These are phyloP conservation scores for Erynnis tages DNA, from an alignment of 2,888 invertebrate species.

Conservation along the genomic window DNA sequence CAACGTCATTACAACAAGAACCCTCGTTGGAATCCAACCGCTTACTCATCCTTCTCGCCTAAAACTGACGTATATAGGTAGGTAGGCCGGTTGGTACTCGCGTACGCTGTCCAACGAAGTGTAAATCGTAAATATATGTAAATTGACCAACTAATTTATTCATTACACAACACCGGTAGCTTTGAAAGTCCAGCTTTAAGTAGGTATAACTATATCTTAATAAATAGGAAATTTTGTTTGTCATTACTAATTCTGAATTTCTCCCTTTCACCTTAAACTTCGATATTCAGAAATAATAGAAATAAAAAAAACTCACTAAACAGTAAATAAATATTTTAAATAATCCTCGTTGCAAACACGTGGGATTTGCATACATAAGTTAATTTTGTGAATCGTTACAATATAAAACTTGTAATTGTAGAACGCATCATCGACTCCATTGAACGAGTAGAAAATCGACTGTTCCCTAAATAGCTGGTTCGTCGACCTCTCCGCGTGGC, in stretches of 20 bases:
- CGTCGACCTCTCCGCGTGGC: conserved; percentile 58
- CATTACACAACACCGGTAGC: conserved; percentile 37
- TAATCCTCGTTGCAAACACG: no score
- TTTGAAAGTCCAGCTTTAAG: conserved; percentile 32
- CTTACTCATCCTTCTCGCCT: conserved; percentile 7
- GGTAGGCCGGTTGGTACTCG: no score
- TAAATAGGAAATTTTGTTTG: no score
- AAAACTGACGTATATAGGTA: conserved; percentile 16
- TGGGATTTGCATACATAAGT: no score
- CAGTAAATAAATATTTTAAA: no score
- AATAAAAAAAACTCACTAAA: no score
- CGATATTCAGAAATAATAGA: no score
- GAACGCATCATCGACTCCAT: conserved; percentile 18
- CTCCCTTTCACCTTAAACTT: no score
- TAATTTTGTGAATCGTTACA: no score
- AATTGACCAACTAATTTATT: conserved; percentile 30
- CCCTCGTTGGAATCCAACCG: conserved; percentile 8
- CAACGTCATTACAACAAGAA: conserved; percentile 1
- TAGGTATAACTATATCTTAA: no score
- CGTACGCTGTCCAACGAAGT: conserved; percentile 7
- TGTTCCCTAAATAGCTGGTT: conserved; percentile 62
- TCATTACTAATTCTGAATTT: no score
- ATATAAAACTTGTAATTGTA: no score
- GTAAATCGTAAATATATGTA: conserved; percentile 34
- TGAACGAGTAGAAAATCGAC: conserved; percentile 32